phyloP scores from a whole-genome alignment of 2,888 invertebrate species.

The Scaptomyza cyrtandrae region DNA sequence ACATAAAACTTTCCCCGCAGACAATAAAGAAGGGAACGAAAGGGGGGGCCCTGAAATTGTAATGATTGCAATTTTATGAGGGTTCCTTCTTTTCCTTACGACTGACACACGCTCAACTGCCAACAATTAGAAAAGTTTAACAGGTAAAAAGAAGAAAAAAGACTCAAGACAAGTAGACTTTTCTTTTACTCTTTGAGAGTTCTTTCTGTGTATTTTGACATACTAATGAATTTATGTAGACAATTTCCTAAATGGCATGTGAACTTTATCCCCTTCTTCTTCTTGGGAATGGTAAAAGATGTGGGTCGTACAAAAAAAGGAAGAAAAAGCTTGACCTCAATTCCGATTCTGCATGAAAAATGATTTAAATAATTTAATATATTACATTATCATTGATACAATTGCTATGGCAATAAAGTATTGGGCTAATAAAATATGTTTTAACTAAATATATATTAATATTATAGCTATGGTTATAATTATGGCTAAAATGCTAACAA shows the following conservation, averaged over 20 bases:
- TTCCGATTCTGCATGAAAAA: not conserved
- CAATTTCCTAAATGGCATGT: conserved; percentile 60
- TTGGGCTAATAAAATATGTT: too few relatives aligned
- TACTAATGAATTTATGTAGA: conserved; percentile 69
- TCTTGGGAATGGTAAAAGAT: conserved; percentile 8
- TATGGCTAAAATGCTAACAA: too few relatives aligned
- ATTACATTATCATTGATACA: not conserved
- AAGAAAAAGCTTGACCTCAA: not conserved
- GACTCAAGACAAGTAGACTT: conserved; percentile 15
- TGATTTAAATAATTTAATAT: not conserved
- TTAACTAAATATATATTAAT: too few relatives aligned
- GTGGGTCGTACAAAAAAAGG: conserved; percentile 15
- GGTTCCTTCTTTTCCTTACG: conserved; percentile 26
- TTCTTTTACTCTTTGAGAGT: conserved; percentile 7
- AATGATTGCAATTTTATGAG: conserved; percentile 69
- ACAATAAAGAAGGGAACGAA: conserved; percentile 1
- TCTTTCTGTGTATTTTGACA: conserved; percentile 43
- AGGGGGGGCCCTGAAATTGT: conserved; percentile 40
- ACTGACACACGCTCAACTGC: conserved; percentile 57
- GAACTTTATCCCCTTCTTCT: conserved; percentile 22
- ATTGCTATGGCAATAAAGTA: not conserved
- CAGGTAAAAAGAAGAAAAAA: conserved; percentile 22
- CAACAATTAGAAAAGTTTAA: conserved; percentile 67
- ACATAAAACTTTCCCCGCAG: conserved; percentile 14
- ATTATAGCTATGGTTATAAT: too few relatives aligned